Base-by-base conservation (phyloP, 2,888 invertebrate species). In the Carpatolechia fugitivella region DNA sequence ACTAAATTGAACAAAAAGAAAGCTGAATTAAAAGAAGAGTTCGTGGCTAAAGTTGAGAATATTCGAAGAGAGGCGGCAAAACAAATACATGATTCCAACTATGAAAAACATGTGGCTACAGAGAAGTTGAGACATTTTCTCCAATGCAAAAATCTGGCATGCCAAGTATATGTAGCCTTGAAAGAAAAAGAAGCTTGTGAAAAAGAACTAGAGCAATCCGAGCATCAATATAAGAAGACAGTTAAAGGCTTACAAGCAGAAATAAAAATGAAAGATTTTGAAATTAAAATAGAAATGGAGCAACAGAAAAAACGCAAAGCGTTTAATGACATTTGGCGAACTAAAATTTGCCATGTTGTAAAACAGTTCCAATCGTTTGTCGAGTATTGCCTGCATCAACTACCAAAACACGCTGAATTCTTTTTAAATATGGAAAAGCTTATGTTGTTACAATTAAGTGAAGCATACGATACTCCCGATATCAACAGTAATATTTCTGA, bases 391-490 rank as follows among this genome's bases (percentile, higher is more conserved):
- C 60, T 90, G n/a, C 74, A 78, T 18, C 64, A 66, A 14, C 56
- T 88, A 47, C 90, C 90, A 1, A 81, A 85, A 13, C 75, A 87
- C 49, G 84, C 85, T 0, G 88, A 88, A 1, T 89, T 88, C 64
- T 88, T 90, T 60, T 72, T 84, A 41, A 81, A 89, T 47, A 78
- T 87, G 72, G 89, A 89, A 60, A 85, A 83, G 57, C 61, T 89
- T 44, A 80, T 90, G 84, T 60, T 89, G 60, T 53, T 88, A 51
- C 90, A 90, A 60, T 53, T 90, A 10, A 77, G 74, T 54, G 76
- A 82, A 55, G 69, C 70, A 2, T 54, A 80, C n/a, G 78, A 81
- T 8, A 65, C 79, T 33, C 82, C 86, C 0, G 62, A 59, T 3
- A 71, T 64, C 30, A 74, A 77, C 57, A 87, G 80, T 57, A 71